These are phyloP conservation scores for Discoglossus pictus DNA, from an alignment of 2,797 vertebrate species.

Conservation along the genomic window DNA sequence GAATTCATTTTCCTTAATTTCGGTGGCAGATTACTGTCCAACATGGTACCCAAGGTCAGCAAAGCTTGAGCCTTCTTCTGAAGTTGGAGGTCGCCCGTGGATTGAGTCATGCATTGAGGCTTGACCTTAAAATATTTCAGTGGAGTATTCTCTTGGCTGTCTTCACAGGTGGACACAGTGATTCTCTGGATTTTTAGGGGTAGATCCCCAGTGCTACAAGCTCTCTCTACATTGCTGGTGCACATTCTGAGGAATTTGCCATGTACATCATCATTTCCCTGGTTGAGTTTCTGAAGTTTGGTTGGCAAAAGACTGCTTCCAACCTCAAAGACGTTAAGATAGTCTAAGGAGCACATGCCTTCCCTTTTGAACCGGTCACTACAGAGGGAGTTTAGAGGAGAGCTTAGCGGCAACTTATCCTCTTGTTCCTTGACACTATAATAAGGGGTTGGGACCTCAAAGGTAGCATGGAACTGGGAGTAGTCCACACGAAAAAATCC, in stretches of 20 bases:
- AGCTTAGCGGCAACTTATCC: slow-evolving; percentile 73
- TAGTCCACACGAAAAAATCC: slow-evolving; percentile 89
- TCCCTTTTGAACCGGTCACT: slow-evolving; percentile 66
- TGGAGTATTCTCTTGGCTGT: slow-evolving; percentile 69
- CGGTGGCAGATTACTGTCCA: slow-evolving; percentile 76
- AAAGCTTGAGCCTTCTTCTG: slow-evolving; percentile 59
- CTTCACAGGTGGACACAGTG: slow-evolving; percentile 64
- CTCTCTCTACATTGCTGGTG: slow-evolving; percentile 70
- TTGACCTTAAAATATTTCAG: slow-evolving; percentile 70
- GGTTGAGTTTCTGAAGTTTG: slow-evolving; percentile 81
- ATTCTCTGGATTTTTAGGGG: slow-evolving; percentile 72
- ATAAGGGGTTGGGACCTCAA: slow-evolving; percentile 83
- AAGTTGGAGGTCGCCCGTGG: slow-evolving; percentile 63
- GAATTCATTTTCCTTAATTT: slow-evolving; percentile 78
- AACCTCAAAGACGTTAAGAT: slow-evolving; percentile 64
- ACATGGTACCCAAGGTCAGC: slow-evolving; percentile 58
- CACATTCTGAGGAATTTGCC: slow-evolving; percentile 65
- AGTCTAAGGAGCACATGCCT: slow-evolving; percentile 73
- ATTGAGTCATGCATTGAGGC: slow-evolving; percentile 75
- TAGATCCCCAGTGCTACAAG: slow-evolving; percentile 77
- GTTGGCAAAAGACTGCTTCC: slow-evolving; percentile 67
- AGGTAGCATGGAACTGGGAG: slow-evolving; percentile 87
- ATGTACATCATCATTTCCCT: slow-evolving; percentile 69
- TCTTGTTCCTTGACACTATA: slow-evolving; percentile 86
- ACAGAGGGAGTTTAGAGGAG: slow-evolving; percentile 63